Evolutionary conservation across 2,888 invertebrate species (phyloP), one percentile per base, ranked within the genome.

Genomic region (Rhagophthalmus giganteus): DNA sequence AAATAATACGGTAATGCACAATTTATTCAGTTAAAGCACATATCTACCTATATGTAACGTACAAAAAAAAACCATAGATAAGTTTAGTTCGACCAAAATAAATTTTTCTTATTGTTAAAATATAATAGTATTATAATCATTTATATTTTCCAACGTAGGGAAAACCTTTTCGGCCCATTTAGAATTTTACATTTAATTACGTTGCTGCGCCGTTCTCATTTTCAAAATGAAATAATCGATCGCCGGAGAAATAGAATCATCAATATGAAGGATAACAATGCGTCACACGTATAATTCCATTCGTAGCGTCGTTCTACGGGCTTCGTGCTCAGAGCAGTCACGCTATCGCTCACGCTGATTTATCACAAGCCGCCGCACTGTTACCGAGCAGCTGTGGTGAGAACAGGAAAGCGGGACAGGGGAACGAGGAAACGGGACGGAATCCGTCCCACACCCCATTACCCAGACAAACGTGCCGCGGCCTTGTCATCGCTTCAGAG

Each of bases 381-480:
- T 61, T 60, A 58, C 58, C 59, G 58, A 56, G 56, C 54, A 54
- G 56, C 55, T 51, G 50, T 53, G 47, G 47, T 44, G 46, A 41
- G 49, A 32, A 46, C 38, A 44, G 46, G 50, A 28, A 44, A 35
- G 16, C 48, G 45, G 48, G 49, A 35, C 39, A 41, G 44, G 47
- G 50, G 40, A 15, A 47, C 39, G 52, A 40, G 56, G 48, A 45
- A 55, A 50, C 53, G 52, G 56, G 56, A 55, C 55, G 39, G 54
- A 51, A 34, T 54, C 44, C 47, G 55, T 50, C 54, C 50, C 51
- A 61, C 62, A 60, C 61, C 63, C 66, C 53, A 65, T 66, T 64
- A 64, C 62, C 64, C 64, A 63, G 63, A 62, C 64, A 66, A 65
- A 66, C 62, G 63, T 62, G 64, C 58, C 63, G 63, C 60, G 61